A percentile compares a stretch with the other conserved stretches of the same genome.
These are phyloP conservation scores for Lacanobia wlatinum DNA, from an alignment of 2,888 invertebrate species.

Conservation along the genomic window DNA sequence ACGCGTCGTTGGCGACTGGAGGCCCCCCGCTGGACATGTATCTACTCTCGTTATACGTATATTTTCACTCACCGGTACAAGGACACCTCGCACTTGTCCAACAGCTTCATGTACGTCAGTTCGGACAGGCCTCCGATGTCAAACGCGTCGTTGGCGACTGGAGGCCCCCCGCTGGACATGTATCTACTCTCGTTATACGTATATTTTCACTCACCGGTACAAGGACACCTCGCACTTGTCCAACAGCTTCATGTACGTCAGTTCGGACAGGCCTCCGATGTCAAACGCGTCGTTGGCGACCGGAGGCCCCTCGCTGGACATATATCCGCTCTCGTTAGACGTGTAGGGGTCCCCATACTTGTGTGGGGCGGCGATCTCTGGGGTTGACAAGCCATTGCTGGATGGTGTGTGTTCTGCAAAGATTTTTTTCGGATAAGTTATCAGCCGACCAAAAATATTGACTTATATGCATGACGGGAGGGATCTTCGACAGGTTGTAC, in stretches of 20 bases:
- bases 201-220: constrained; percentile 80
- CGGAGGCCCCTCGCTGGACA: constrained; percentile 55
- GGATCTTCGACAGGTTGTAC: no score
- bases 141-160: constrained; percentile 81
- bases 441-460: no score
- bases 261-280: constrained; percentile 88
- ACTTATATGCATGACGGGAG: no score
- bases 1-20: constrained; percentile 79
- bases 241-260: constrained; percentile 86
- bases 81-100: constrained; percentile 84
- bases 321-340: constrained; percentile 78
- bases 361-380: constrained; percentile 73
- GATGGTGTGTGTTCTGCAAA: constrained; percentile 15
- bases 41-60: neutral
- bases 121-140: constrained; percentile 89
- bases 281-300: constrained; percentile 86
- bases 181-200: constrained; percentile 78
- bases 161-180: constrained; percentile 57
- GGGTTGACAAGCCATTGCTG: constrained; percentile 66
- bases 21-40: constrained; percentile 30
- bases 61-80: constrained; percentile 83
- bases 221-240: constrained; percentile 84
- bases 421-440: no score
- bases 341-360: constrained; percentile 71
- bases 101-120: constrained; percentile 83